A percentile compares a stretch with the other conserved stretches of the same genome.
These are phyloP conservation scores for Hydrozoanthus gracilis DNA, from an alignment of 92 coral and sea anemone species.

Conservation along the genomic window DNA sequence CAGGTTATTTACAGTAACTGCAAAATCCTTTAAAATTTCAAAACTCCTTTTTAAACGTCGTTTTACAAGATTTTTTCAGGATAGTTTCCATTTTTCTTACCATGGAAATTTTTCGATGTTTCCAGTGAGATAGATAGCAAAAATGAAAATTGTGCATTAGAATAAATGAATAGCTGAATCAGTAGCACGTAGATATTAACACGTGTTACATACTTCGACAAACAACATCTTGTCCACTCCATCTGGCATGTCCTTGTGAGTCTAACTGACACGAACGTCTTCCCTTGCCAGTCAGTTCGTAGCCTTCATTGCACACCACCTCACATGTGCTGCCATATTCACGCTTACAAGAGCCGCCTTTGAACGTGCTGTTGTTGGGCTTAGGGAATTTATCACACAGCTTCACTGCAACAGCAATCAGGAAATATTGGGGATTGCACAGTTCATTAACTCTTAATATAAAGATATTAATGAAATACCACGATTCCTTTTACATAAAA, in stretches of 20 bases:
- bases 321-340: constrained; percentile 79
- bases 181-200: background rate
- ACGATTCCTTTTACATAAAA: no score
- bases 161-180: background rate
- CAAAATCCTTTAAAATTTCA: no score
- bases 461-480: no score
- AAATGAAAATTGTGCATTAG: background rate
- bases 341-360: constrained; percentile 73
- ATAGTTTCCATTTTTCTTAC: no score
- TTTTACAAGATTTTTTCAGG: no score
- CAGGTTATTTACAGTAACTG: no score
- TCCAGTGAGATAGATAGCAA: no score
- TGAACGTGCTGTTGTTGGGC: constrained; percentile 66
- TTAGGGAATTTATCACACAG: constrained; percentile 68
- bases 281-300: constrained; percentile 71
- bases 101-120: no score
- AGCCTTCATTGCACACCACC: constrained; percentile 78
- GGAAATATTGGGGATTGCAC: background rate
- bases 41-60: no score
- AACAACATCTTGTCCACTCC: constrained; percentile 72
- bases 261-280: constrained; percentile 58
- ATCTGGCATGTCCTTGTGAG: constrained; percentile 37
- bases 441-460: no score
- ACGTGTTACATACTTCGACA: constrained; percentile 64
- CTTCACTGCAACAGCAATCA: constrained; percentile 51